Evolutionary conservation across 2,113 vertebrate genomes (phyloP).

Genomic region (Accipiter cooperii): DNA sequence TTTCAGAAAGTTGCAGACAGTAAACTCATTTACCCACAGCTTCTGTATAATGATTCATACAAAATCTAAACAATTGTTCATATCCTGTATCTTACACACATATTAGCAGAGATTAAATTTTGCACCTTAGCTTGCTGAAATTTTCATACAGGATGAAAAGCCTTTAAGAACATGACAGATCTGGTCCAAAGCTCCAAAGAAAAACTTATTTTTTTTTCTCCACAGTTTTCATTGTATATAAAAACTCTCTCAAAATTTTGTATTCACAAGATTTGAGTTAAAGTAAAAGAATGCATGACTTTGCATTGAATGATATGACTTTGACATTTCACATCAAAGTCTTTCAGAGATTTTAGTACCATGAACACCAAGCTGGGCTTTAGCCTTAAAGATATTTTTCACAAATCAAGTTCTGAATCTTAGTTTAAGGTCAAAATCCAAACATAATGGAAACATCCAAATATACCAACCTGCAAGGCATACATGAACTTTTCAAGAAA

Average conservation of each 20-base stretch:
- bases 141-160: background rate
- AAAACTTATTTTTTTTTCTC: accelerated
- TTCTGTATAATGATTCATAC: background rate
- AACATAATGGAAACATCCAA: background rate
- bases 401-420: background rate
- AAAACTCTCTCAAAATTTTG: background rate
- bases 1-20: background rate
- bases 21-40: background rate
- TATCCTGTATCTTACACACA: background rate
- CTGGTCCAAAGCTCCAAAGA: background rate
- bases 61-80: background rate
- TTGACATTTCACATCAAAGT: background rate
- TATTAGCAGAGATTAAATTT: background rate
- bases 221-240: background rate
- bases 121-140: background rate
- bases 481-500: background rate
- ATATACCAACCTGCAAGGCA: background rate
- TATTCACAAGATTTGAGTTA: background rate
- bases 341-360: background rate
- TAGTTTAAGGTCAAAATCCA: background rate
- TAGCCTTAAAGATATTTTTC: background rate
- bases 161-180: background rate
- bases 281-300: background rate
- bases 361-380: background rate
- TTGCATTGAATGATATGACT: background rate